Evolutionary conservation across 2,888 invertebrate genomes (phyloP), one percentile per base, ranked within the genome.

Genomic region (Amblyjoppa fuscipennis): DNA sequence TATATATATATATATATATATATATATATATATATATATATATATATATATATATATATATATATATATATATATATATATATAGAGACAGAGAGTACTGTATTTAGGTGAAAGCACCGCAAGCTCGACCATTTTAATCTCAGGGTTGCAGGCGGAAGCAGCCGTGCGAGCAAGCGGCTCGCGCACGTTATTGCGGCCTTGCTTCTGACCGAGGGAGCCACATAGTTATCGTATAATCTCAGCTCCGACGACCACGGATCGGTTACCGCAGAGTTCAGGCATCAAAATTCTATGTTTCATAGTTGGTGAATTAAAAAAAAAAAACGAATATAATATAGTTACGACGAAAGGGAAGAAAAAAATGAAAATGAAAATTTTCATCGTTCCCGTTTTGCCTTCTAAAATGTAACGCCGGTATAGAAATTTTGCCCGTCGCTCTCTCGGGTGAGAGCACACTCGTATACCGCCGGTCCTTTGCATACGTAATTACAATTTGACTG

Each of bases 401-500:
- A 16, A 31, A 64, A 3, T 28, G 28, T 11, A 28, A 59, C 28
- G 11, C 25, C 20, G 28, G 28, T 28, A 59, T 59, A 59, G 59
- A 13, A 59, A 59, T 59, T 59, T 73, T 28, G 16, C 45, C 20
- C 45, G 28, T 70, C 53, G 41, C 45, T 59, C 69, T 38, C 53
- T 59, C 38, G 45, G 31, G 31, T 4, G 49, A 31, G 74, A 81
- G 34, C 20, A 38, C 76, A 61, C 56, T 76, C 75, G 64, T 80
- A 75, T 56, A 28, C 68, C 45, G 59, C 41, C n/a, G 75, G 73
- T 87, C 82, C 77, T 85, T 87, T 83, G 87, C 85, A 82, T 80
- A 87, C 82, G 79, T 84, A 77, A 61, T 80, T 80, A 80, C 73
- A 79, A 87, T 87, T 82, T 79, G 73, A 68, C 66, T 73, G 61